Evolutionary conservation across 2,113 vertebrate species (phyloP).

Genomic region (Porphyrio hochstetteri): DNA sequence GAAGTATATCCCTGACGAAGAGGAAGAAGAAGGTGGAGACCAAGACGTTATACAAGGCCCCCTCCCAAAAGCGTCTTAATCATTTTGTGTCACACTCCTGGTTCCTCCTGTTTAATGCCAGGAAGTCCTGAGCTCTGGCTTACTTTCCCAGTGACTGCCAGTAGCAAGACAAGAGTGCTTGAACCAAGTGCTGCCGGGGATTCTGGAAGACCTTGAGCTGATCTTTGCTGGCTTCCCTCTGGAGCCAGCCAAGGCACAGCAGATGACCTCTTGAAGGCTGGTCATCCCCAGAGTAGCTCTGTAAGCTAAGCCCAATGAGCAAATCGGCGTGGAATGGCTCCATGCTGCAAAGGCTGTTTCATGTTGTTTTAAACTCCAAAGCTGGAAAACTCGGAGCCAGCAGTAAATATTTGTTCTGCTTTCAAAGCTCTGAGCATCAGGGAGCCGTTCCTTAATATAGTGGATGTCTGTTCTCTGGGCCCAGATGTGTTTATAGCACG

Average conservation of each 20-base stretch:
- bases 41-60: background rate
- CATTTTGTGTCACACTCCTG: background rate
- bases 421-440: constrained; percentile 22
- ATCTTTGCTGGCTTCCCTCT: background rate
- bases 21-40: background rate
- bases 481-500: background rate
- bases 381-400: background rate
- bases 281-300: background rate
- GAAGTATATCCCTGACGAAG: background rate
- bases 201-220: background rate
- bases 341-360: background rate
- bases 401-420: background rate
- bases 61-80: background rate
- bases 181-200: background rate
- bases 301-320: background rate
- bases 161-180: background rate
- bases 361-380: background rate
- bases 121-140: background rate
- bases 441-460: constrained; percentile 10
- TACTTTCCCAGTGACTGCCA: background rate
- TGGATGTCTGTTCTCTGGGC: background rate
- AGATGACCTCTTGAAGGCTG: background rate
- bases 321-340: background rate
- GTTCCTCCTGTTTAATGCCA: background rate
- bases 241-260: background rate